Base-by-base conservation (phyloP, 2,888 invertebrate genomes). In the Gymnosoma rotundatum region DNA sequence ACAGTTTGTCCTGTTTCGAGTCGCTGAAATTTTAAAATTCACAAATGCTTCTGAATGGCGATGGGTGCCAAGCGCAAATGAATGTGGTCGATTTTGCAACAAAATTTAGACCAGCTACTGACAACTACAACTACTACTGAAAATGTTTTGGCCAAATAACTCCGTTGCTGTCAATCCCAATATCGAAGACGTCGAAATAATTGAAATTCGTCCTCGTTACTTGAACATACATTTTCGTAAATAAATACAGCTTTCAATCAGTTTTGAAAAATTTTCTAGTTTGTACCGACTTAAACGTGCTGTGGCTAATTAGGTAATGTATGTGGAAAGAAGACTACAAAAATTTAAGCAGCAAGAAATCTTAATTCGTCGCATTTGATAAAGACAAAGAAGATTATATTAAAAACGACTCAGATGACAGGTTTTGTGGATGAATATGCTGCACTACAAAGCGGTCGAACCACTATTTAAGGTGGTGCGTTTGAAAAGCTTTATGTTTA, bases 391-490 rank as follows among this genome's bases (percentile, higher is more conserved):
- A 64, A 75, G 14, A 12, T 58, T 21, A 61, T 73, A 36, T 66
- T 76, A 2, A 78, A 63, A 10, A 67, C 36, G 54, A n/a, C 8
- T 8, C 83, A 78, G 4, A 78, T 83, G 58, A 20, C 54, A 20
- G 66, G 81, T 56, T 83, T 63, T 74, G 45, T 45, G 16, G 83
- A 81, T 70, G 85, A 86, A 64, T 60, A 83, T 21, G 38, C 21
- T 42, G 70, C 50, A 36, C n/a, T 84, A n/a, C 70, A 81, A 58
- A 25, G 66, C 18, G 78, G 75, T 25, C 25, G 25, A 25, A 1
- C 25, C 25, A 25, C 25, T 25, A 25, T 25, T 25, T 2, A 25
- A 25, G 2, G 4, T 25, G 25, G 25, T 25, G 25, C 25, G 2
- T 25, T 25, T 25, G 25, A 25, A 2, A 25, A 25, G 4, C 2